Percentiles rank a stretch among this genome's conserved stretches.
Evolutionary conservation across 2,888 invertebrate genomes (phyloP).

Genomic region (Timema podura): DNA sequence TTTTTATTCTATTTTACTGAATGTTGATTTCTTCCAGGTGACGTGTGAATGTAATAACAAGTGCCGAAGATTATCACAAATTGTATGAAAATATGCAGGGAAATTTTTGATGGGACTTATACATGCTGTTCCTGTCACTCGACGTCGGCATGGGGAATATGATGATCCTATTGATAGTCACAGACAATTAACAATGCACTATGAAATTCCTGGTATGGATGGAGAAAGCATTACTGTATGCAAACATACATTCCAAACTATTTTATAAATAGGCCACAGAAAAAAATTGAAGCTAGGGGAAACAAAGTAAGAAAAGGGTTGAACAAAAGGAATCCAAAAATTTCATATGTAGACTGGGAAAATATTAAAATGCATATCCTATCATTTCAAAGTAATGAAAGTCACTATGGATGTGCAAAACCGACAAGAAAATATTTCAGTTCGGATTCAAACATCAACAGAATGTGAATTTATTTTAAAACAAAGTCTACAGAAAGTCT

Average conservation of each 20-base stretch:
- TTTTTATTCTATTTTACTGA: no score
- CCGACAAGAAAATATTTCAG: neutral
- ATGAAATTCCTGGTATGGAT: neutral
- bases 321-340: neutral
- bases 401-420: conserved; percentile 2
- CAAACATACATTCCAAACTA: conserved; percentile 15
- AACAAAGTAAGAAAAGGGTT: neutral
- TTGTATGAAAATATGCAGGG: conserved; percentile 6
- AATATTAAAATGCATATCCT: conserved; percentile 1
- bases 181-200: neutral
- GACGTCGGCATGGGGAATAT: neutral
- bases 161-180: conserved; percentile 9
- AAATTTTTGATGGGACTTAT: conserved; percentile 13
- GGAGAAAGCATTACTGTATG: neutral
- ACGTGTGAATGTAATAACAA: conserved; percentile 8
- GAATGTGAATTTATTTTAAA: neutral
- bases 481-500: neutral
- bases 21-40: conserved; percentile 10
- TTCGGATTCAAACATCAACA: neutral
- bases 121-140: neutral
- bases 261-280: conserved; percentile 6
- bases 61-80: conserved; percentile 13
- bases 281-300: neutral
- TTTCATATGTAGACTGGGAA: neutral
- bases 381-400: neutral